Evolutionary conservation across 2,113 vertebrate species (phyloP), one percentile per base, ranked within the genome.

Genomic region (Pangasianodon hypophthalmus): DNA sequence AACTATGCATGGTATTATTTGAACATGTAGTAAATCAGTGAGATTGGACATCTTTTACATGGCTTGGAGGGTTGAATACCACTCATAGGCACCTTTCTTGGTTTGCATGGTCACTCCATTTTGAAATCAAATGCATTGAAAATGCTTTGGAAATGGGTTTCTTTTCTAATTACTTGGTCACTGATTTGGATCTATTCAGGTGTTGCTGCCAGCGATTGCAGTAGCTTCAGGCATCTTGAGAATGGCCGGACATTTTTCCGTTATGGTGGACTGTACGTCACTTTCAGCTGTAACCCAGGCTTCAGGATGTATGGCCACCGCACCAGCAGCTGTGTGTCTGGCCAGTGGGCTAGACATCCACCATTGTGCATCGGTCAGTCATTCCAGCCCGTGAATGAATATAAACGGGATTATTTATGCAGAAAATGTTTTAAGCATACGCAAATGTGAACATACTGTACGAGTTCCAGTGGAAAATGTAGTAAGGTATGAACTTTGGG

Each of bases 161-260:
- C 71, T 46, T n/a, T 29, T 67, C 29, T n/a, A 21, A 60, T 60
- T 5, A 1, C 21, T 21, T 64, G 9, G 54, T 19, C 3, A 56
- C 54, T 16, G 18, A 18, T 1, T 18, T 56, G 11, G 56, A 56
- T 80, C 58, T 80, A 6, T 77, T n/a, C 7, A 93, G 91, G 90
- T 9, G 29, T 32, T 88, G 91, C 88, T 46, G 82, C 81, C 75
- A 75, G 80, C 58, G 46, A 24, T 21, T 96, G 96, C 87, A 77
- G 86, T 21, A 84, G 86, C 32, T 91, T 96, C 10, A 92, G 77
- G 62, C 92, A 95, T 56, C 86, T 96, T 85, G 93, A 94, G 60
- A 96, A 96, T 4, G 95, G 95, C 4, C 93, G 92, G 77, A 95
- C 92, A 0, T 96, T 96, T 89, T 96, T 95, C 67, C 94, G 95